These are phyloP conservation scores for Lasioglossum lativentre DNA, from an alignment of 2,888 invertebrate species.

Conservation along the genomic window DNA sequence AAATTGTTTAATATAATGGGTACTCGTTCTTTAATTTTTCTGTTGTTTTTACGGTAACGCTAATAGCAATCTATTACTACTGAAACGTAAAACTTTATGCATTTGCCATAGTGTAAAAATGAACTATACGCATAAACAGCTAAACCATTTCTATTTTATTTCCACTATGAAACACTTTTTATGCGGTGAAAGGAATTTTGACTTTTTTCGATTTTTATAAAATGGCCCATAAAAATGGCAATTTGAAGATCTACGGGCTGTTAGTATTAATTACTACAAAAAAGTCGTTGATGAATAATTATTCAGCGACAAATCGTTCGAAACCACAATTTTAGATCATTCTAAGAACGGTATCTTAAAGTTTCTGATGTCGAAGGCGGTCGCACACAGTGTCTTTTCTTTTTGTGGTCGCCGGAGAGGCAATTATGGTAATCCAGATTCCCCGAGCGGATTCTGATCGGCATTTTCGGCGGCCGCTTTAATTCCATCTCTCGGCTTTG, in stretches of 20 bases:
- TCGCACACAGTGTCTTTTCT: background rate
- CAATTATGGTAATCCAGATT: slow-evolving; percentile 56
- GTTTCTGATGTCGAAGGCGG: slow-evolving; percentile 15
- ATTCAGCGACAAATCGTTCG: background rate
- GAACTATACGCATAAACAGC: no score
- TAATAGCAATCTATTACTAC: no score
- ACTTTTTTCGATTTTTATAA: background rate
- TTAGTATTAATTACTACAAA: background rate
- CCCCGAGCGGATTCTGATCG: slow-evolving; percentile 12
- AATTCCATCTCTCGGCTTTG: slow-evolving; percentile 13
- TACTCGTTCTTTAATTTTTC: no score
- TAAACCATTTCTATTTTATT: no score
- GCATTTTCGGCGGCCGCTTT: slow-evolving; percentile 31
- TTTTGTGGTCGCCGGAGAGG: slow-evolving; percentile 31
- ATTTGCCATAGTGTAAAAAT: no score
- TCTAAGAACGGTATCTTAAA: slow-evolving; percentile 15
- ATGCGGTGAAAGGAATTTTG: background rate
- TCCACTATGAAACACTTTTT: background rate
- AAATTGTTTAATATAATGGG: no score
- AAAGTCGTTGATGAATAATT: background rate
- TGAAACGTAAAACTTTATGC: no score
- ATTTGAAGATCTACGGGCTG: no score
- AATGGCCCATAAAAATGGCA: background rate
- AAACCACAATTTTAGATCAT: background rate
- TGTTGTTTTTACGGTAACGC: no score